Conservation (phyloP, 2,797 vertebrate genomes). For the Staurois parvus region DNA sequence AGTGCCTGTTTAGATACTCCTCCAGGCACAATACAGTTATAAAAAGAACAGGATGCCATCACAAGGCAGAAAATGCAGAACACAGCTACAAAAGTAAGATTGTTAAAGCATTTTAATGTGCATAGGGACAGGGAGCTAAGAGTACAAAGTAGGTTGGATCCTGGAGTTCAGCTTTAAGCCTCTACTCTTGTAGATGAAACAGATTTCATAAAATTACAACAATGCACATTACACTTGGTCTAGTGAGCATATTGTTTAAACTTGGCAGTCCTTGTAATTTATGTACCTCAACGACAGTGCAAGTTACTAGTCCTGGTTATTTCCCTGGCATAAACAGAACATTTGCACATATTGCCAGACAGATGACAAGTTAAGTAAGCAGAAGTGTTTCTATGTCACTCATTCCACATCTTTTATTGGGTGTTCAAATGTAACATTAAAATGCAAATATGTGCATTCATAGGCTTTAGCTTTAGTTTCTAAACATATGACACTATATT, state of each 20-base stretch:
- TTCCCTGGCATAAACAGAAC: not conserved
- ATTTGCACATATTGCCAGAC: constrained; percentile 13
- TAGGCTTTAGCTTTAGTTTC: not conserved
- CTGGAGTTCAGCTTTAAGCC: not conserved
- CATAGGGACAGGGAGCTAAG: too few relatives aligned
- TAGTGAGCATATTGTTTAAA: not conserved
- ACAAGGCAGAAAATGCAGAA: too few relatives aligned
- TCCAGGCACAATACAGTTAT: too few relatives aligned
- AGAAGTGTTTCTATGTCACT: constrained; percentile 6
- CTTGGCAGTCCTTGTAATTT: not conserved
- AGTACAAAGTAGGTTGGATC: too few relatives aligned
- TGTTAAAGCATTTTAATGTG: too few relatives aligned
- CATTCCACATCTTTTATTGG: not conserved
- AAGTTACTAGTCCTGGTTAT: not conserved
- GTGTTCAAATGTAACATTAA: not conserved
- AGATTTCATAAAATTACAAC: not conserved
- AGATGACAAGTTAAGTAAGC: constrained; percentile 23
- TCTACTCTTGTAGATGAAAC: not conserved
- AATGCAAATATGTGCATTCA: too few relatives aligned
- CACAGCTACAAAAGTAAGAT: too few relatives aligned
- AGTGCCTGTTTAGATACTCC: too few relatives aligned
- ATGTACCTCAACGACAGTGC: not conserved
- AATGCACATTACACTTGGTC: too few relatives aligned
- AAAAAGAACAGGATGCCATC: too few relatives aligned
- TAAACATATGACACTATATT: too few relatives aligned